phyloP scores from a whole-genome alignment of 2,797 vertebrate genomes.

The Thunnus albacares region DNA sequence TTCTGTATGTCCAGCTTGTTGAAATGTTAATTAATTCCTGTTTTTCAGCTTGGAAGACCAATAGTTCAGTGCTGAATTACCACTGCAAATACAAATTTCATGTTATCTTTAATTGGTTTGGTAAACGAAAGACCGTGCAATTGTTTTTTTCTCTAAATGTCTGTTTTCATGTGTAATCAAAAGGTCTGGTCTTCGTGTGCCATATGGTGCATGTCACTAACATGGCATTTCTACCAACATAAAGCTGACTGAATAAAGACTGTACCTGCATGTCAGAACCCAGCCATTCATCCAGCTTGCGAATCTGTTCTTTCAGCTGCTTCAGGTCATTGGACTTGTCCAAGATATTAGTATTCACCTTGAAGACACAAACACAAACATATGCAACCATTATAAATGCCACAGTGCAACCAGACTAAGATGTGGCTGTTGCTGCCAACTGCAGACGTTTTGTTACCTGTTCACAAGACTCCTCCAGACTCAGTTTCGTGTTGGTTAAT shows the following conservation, averaged over 20 bases:
- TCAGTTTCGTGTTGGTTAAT: conserved; percentile 87
- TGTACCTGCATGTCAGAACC: conserved; percentile 83
- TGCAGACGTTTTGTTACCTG: conserved; percentile 84
- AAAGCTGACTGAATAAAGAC: background rate
- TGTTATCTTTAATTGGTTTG: background rate
- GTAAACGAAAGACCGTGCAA: background rate
- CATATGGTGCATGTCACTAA: background rate
- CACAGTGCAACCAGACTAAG: background rate
- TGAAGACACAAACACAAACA: conserved; percentile 22
- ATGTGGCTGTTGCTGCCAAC: background rate
- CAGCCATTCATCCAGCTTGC: conserved; percentile 83
- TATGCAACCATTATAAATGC: background rate
- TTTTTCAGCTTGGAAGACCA: background rate
- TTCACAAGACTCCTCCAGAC: conserved; percentile 90
- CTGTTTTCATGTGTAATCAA: no score
- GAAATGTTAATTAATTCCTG: background rate
- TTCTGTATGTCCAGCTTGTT: background rate
- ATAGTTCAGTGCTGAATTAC: background rate
- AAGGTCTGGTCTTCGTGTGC: background rate
- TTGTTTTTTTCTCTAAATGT: no score
- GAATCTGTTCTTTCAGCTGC: conserved; percentile 85
- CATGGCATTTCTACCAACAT: background rate
- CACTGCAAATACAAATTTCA: background rate
- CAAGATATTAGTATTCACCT: conserved; percentile 83
- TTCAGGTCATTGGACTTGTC: conserved; percentile 86